Base-by-base conservation (phyloP, 1,140 invertebrate species). In the Episyrphus balteatus region DNA sequence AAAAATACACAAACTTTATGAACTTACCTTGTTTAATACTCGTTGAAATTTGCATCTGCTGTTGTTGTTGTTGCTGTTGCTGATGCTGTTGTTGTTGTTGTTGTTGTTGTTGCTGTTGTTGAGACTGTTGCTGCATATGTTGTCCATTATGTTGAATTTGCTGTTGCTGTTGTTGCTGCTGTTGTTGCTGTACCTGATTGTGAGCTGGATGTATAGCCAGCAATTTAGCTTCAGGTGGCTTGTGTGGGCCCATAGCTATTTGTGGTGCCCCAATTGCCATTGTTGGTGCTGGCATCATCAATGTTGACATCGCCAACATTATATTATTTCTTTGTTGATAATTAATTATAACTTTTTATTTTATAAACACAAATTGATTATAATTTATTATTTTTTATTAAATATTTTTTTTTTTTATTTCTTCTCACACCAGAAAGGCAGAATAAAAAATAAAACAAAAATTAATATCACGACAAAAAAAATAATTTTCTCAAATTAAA, bases 241-340 rank as follows among this genome's bases (percentile, higher is more conserved):
- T 68, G 52, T 68, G 65, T 48, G 64, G 62, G 43, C 62, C 65
- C 57, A 68, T 65, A 37, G 64, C 57, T 45, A 68, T 65, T 58
- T 62, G 65, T 48, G 65, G 61, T 43, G 63, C 63, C 47, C 63
- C 63, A 56, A 64, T 64, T 44, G 63, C 59, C 58, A 64, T 66
- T 47, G 60, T 66, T 50, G 64, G 62, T 42, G 64, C 62, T 51
- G 65, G 64, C 64, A 68, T 67, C 65, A 68, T 68, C 52, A 67
- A 49, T 47, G 65, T 68, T 57, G 64, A 66, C 65, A 68, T 66
- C 52, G 62, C 58, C 64, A 67, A 55, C 65, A 68, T 68, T 55
- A 62, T 66, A 8, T 36, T 36, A 12, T 36, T 36, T 36, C 14
- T 36, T 36, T 12, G 12, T 36, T n/a, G 12, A 36, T 36, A 36